Percentiles rank a stretch among this genome's conserved stretches.
phyloP scores from a whole-genome alignment of 2,113 vertebrate species.

The rabbit (Oryctolagus cuniculus) region mOryCun1.1 NC_091452.1:31005001-31005500 shows the following conservation, averaged over 20 bases:
- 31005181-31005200: background rate
- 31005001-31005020: background rate
- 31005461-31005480: constrained; percentile 30
- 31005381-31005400: background rate
- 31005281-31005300: no score
- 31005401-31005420: background rate
- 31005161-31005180: background rate
- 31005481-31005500: constrained; percentile 7
- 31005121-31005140: background rate
- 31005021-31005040: background rate
- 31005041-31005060: background rate
- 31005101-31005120: no score
- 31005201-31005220: no score
- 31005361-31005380: background rate
- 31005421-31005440: background rate
- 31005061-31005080: background rate
- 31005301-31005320: background rate
- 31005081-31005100: background rate
- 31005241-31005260: background rate
- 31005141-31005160: background rate
- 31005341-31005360: background rate
- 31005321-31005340: background rate
- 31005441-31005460: background rate
- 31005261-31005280: background rate
- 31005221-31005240: background rate